These are phyloP conservation scores for Cygnus buccinator DNA, from an alignment of 2,113 vertebrate species.

Conservation along the genomic window DNA sequence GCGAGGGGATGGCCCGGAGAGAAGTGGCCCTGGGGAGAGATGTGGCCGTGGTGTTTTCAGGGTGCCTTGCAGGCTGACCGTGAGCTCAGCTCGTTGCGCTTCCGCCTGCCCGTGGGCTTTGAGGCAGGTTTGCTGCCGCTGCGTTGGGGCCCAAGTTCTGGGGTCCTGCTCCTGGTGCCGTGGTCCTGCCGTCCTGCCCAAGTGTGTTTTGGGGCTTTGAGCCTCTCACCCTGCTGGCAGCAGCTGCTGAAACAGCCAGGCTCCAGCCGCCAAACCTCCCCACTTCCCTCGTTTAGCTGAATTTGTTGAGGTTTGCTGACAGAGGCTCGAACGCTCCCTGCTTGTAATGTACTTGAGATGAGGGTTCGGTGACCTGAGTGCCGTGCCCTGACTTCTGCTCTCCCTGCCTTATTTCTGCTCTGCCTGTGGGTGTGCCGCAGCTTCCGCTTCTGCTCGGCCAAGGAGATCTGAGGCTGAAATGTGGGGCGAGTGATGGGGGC, in stretches of 20 bases:
- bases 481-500: not conserved
- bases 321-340: not conserved
- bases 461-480: not conserved
- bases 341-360: not conserved
- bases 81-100: not conserved
- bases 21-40: not conserved
- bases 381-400: not conserved
- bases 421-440: not conserved
- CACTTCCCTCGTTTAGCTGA: not conserved
- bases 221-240: not conserved
- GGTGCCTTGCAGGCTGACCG: fast-evolving
- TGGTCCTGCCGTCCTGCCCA: not conserved
- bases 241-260: not conserved
- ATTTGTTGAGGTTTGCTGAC: not conserved
- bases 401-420: not conserved
- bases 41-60: not conserved
- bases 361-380: not conserved
- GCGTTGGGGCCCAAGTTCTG: not conserved
- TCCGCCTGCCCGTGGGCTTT: not conserved
- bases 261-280: not conserved
- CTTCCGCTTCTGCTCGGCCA: not conserved
- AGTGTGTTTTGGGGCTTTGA: not conserved
- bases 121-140: not conserved
- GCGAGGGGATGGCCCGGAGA: not conserved
- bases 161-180: not conserved